Base-by-base conservation (phyloP, 2,113 vertebrate genomes). In the Lasiurus borealis region DNA sequence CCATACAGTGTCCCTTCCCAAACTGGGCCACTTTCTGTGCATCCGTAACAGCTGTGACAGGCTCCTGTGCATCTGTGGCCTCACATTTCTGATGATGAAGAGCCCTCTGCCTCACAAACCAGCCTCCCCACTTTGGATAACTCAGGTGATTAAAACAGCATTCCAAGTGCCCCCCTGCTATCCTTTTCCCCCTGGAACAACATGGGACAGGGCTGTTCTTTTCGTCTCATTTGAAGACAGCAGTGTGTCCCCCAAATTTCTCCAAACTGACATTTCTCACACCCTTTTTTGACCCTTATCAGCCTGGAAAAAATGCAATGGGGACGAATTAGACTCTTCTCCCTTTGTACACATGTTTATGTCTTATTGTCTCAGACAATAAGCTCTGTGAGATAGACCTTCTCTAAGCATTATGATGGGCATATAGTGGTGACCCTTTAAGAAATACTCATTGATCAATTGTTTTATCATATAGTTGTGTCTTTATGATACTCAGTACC, bases 31-130 rank as follows among this genome's bases (percentile, higher is more conserved):
- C 59, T 78, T 91, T 62, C 71, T 62, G 9, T 15, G 13, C 36
- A 19, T 59, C 46, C 25, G 25, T 27, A 25, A 62, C 59, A 62
- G 59, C 59, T 48, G 29, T 54, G 76, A n/a, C 29, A 34, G 85
- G 31, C 46, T 62, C 75, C 54, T 14, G 1, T 44, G 71, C 11
- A 40, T 10, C 80, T 34, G 29, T 12, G 50, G 9, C 13, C 6
- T 7, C 29, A 11, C 3, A 0, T 2, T 85, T 85, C 71, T 68
- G 19, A 6, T 7, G 44, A 16, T 0, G 0, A 27, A 48, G 57
- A 87, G 13, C 7, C 40, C 48, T 31, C 19, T 34, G 52, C 62
- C 48, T 10, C 9, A 25, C 0, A 1, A 76, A 13, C 50, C 48
- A 62, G 4, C 1, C 4, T 83, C 81, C 2, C 46, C 29, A 8